Conservation (phyloP, 1,140 invertebrate species). For the Vanessa atalanta region DNA sequence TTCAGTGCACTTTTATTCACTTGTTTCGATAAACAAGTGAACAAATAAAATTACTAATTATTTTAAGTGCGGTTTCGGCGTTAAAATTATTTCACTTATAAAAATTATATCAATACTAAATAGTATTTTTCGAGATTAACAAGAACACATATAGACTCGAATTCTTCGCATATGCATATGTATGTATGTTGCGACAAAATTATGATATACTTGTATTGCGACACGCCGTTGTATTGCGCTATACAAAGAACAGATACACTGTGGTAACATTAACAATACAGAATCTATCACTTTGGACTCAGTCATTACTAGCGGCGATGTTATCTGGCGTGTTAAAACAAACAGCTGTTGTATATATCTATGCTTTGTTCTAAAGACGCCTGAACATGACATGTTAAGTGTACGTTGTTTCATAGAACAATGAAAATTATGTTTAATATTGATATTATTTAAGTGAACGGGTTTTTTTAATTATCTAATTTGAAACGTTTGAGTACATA, state of each 20-base stretch:
- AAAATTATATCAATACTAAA: too few relatives aligned
- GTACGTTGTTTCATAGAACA: neutral
- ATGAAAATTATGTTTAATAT: neutral
- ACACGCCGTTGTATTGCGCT: neutral
- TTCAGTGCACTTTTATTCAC: too few relatives aligned
- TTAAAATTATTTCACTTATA: too few relatives aligned
- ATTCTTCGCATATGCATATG: neutral
- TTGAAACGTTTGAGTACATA: too few relatives aligned
- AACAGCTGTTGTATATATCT: neutral
- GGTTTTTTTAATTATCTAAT: too few relatives aligned
- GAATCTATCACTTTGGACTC: neutral
- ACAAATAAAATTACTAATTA: too few relatives aligned
- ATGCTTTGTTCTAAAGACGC: neutral
- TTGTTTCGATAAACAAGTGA: too few relatives aligned
- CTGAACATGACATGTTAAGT: conserved; percentile 3
- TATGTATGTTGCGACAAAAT: conserved; percentile 2
- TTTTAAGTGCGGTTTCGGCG: too few relatives aligned
- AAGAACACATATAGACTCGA: neutral
- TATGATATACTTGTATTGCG: neutral
- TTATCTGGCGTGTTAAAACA: conserved; percentile 12
- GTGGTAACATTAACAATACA: neutral
- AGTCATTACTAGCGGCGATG: conserved; percentile 8
- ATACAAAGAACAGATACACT: conserved; percentile 6
- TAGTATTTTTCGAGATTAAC: neutral
- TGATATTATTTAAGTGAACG: too few relatives aligned